Base-by-base conservation (phyloP, 2,797 vertebrate species). In the Ctenopoma multispine region DNA sequence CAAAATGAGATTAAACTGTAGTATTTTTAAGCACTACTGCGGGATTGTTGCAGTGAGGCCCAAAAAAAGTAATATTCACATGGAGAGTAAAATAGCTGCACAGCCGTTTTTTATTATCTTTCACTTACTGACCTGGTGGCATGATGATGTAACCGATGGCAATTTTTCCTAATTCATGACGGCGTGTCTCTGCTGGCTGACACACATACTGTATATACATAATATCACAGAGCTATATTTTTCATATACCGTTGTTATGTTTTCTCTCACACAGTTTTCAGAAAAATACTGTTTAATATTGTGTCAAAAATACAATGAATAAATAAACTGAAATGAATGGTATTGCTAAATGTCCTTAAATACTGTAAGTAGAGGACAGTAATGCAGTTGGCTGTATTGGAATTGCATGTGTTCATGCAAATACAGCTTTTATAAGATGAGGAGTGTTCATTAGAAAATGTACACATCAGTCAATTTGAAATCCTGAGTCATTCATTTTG, bases 211-310 rank as follows among this genome's bases (percentile, higher is more conserved):
- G 29, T 63, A 46, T 57, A 56, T 43, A 54, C 36, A 60, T 80
- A 62, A 74, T 73, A 71, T 81, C 72, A 72, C 24, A 0, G 24
- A 8, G 48, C 46, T 66, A 27, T 78, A 84, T 82, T 72, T 80
- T 76, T 82, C 81, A 73, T 82, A 57, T 71, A 68, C 78, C 70
- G 78, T 78, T 85, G 73, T 78, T 77, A 75, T 77, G 55, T 71
- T 23, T 12, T 66, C 62, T 68, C 58, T 72, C 68, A 63, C n/a
- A 36, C 63, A 66, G 70, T 60, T 65, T 55, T 71, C 18, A 4
- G 47, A 67, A 75, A 61, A 56, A 29, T 10, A 54, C 31, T 44
- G 24, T 80, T 83, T 80, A 57, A 77, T 56, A 66, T 72, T 63
- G 49, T 57, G 67, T 47, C 55, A 66, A 55, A 41, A 13, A 41